Conservation (phyloP, 92 coral and sea anemone species). For the Heteractis magnifica region DNA sequence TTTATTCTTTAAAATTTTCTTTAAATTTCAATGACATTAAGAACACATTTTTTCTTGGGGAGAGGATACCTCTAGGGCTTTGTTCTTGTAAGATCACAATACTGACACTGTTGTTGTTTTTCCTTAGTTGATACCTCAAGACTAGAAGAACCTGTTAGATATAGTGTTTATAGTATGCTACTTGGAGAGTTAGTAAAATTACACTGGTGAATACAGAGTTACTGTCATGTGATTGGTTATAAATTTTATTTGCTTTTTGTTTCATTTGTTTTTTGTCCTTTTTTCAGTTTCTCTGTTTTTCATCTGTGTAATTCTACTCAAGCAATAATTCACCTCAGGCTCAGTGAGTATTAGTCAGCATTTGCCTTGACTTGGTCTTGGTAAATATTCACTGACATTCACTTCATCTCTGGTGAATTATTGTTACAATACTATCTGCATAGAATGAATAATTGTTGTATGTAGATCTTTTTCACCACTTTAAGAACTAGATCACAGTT, state of each 20-base stretch:
- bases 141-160: background rate
- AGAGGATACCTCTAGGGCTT: background rate
- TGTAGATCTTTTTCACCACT: constrained; percentile 2
- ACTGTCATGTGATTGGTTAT: background rate
- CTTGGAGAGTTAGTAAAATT: background rate
- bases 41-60: no score
- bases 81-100: background rate
- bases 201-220: background rate
- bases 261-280: no score
- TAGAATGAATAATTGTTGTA: background rate
- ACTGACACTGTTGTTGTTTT: background rate
- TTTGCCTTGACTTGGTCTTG: no score
- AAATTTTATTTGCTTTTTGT: no score
- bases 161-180: background rate
- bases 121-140: background rate
- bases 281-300: background rate
- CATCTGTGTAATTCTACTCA: background rate
- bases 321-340: no score
- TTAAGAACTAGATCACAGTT: background rate
- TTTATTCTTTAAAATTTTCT: no score
- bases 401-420: background rate
- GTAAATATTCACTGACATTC: background rate
- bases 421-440: background rate
- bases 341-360: no score
- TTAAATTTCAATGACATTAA: no score